Base-by-base conservation (phyloP, 2,113 vertebrate genomes). In the Tichodroma muraria region DNA sequence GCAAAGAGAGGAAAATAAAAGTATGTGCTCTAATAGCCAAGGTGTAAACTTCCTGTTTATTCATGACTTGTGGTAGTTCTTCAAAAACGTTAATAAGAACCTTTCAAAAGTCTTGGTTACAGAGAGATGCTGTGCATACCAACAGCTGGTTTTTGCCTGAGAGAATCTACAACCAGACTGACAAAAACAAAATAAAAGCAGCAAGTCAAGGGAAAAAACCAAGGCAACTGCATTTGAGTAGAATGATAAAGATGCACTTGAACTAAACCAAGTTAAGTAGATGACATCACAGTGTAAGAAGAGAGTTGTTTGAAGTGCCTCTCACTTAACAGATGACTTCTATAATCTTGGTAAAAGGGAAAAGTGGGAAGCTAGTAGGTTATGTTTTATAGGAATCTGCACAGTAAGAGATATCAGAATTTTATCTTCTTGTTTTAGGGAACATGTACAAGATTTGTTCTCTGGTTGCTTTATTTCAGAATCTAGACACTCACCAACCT, bases 81-180 rank as follows among this genome's bases (percentile, higher is more conserved):
- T 93, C 8, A 96, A 98, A 97, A 98, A 96, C 92, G 96, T 97
- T 97, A 97, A 94, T 96, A 98, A 97, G 95, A 98, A 95, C 89
- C 97, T 98, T 98, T 98, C 96, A 98, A 93, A 97, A 96, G 94
- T 90, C 96, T 97, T 98, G 98, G 98, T 98, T 98, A 96, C 95
- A 97, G 88, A 66, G 95, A 95, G 90, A 96, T 66, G 96, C 89
- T 97, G 81, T 97, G 98, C 97, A 98, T 98, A 96, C 98, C 98
- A 98, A 98, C 88, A 96, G 95, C 90, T 96, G 88, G 68, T 92
- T 92, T 93, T 94, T 83, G 94, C 97, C 91, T 14, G 4, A 63
- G 83, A 97, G 96, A 85, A 94, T 92, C 76, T 87, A 61, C 86
- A 83, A 82, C 90, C 94, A 95, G 95, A 85, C 93, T 95, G 87